phyloP scores from a whole-genome alignment of 1,140 invertebrate genomes.

The Yoshiicerus persimilis region DNA sequence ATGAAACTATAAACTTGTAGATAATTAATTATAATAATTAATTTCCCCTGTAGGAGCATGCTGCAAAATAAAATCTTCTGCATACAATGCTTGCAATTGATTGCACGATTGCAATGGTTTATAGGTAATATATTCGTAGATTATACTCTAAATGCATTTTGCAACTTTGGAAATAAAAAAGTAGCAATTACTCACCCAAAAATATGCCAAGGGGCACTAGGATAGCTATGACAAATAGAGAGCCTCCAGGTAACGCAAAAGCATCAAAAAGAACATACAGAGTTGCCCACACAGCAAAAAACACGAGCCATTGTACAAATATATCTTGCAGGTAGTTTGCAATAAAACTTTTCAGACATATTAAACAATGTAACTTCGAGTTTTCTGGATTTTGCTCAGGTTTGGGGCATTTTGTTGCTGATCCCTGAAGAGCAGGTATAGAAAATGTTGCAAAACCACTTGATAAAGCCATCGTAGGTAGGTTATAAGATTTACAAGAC shows the following conservation, averaged over 20 bases:
- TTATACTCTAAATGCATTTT: too few relatives aligned
- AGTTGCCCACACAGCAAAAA: conserved; percentile 31
- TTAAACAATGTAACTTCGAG: not conserved
- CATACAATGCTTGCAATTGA: too few relatives aligned
- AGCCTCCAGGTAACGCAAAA: not conserved
- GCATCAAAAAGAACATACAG: conserved; percentile 38
- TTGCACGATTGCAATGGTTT: too few relatives aligned
- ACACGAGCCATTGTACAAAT: not conserved
- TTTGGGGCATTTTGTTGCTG: not conserved
- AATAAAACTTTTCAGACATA: not conserved
- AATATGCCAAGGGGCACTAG: not conserved
- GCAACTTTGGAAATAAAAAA: not conserved
- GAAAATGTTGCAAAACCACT: not conserved
- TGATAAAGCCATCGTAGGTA: not conserved
- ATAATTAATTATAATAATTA: too few relatives aligned
- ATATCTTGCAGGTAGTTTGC: not conserved
- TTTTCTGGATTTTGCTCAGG: not conserved
- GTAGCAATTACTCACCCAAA: not conserved
- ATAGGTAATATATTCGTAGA: too few relatives aligned
- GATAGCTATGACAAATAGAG: not conserved
- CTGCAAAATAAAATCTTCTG: too few relatives aligned
- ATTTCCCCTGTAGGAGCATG: too few relatives aligned
- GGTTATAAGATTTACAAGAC: not conserved
- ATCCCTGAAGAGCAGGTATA: not conserved
- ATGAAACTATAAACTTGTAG: too few relatives aligned